phyloP scores from a whole-genome alignment of 2,113 vertebrate genomes.

The Probosciger aterrimus region DNA sequence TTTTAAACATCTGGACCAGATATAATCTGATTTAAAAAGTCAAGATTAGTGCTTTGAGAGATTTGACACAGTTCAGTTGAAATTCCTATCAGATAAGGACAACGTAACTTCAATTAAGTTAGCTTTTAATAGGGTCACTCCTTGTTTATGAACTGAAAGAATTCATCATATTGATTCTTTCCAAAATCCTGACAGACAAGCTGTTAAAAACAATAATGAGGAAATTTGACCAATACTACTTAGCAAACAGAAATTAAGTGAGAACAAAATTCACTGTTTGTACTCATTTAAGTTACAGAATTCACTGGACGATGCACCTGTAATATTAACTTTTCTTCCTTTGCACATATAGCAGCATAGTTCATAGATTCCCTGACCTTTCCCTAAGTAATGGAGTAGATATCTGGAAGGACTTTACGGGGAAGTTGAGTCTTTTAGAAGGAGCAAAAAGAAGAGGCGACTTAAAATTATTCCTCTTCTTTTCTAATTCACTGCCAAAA shows the following conservation, averaged over 20 bases:
- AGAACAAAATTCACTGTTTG: not conserved
- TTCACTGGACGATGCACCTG: not conserved
- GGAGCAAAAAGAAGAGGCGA: rapidly evolving
- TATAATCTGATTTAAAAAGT: not conserved
- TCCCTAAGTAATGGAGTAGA: not conserved
- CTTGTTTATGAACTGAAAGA: not conserved
- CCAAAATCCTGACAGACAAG: not conserved
- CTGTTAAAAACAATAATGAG: not conserved
- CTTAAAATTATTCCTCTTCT: not conserved
- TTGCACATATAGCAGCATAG: not conserved
- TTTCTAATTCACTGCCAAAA: not conserved
- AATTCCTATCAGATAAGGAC: not conserved
- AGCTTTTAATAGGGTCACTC: not conserved
- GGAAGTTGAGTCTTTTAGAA: not conserved
- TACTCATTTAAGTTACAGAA: not conserved
- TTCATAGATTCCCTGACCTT: not conserved
- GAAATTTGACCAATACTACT: not conserved
- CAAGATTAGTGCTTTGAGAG: not conserved
- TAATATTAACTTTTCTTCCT: not conserved
- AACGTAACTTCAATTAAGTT: not conserved
- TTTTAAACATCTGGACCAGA: not conserved
- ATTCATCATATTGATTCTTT: not conserved
- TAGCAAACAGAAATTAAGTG: not conserved
- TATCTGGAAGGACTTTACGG: not conserved
- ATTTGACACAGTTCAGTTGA: not conserved